phyloP scores from a whole-genome alignment of 1,140 invertebrate species.

The Propsilocerus akamusi region DNA sequence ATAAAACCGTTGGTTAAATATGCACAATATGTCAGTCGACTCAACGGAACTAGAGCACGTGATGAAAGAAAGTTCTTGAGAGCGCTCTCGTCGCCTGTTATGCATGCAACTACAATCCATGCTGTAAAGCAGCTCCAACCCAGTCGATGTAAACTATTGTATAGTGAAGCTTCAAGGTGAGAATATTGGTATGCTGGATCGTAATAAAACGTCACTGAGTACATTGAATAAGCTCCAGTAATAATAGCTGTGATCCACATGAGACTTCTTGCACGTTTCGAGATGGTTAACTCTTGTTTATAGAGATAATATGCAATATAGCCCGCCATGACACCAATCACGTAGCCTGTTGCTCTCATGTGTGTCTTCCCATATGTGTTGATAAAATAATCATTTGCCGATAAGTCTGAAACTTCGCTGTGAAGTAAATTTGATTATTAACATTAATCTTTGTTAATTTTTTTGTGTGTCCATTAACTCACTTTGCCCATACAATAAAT shows the following conservation, averaged over 20 bases:
- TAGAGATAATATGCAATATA: conserved; percentile 42
- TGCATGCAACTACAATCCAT: conserved; percentile 51
- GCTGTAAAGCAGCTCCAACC: conserved; percentile 43
- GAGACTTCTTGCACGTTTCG: conserved; percentile 26
- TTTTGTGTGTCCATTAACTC: conserved; percentile 17
- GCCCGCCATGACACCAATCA: conserved; percentile 39
- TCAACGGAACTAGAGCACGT: conserved; percentile 40
- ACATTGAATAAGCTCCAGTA: conserved; percentile 33
- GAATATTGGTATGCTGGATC: conserved; percentile 33
- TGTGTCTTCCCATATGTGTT: conserved; percentile 48
- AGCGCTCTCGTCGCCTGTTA: conserved; percentile 46
- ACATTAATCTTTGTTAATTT: not conserved
- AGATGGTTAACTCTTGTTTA: conserved; percentile 30
- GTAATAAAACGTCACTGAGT: conserved; percentile 39
- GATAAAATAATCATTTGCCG: conserved; percentile 37
- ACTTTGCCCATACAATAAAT: conserved; percentile 41
- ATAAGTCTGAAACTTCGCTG: conserved; percentile 38
- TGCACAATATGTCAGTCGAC: conserved; percentile 47
- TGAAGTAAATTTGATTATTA: conserved; percentile 4
- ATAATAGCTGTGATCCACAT: conserved; percentile 34
- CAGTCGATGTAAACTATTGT: conserved; percentile 40
- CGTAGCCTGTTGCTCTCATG: conserved; percentile 44
- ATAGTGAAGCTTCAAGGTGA: conserved; percentile 37
- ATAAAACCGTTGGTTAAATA: conserved; percentile 50
- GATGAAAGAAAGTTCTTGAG: conserved; percentile 40